Evolutionary conservation across 2,888 invertebrate species (phyloP).

Genomic region (Monopis laevigella): DNA sequence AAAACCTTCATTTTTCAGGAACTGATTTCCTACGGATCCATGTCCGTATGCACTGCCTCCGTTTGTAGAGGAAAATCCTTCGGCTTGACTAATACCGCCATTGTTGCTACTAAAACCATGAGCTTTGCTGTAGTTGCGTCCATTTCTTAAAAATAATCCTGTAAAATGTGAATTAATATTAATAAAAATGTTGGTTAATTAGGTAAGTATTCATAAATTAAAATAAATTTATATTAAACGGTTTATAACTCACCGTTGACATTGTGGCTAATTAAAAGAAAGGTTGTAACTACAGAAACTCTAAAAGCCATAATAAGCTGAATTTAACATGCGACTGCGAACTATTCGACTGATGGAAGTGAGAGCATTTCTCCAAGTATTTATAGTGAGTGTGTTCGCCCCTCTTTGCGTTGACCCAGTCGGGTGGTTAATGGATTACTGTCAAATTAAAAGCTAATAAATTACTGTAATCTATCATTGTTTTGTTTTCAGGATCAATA

Average conservation of each 20-base stretch:
- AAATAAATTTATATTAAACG: too few species aligned
- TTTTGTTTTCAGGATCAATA: too few species aligned
- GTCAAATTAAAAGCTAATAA: too few species aligned
- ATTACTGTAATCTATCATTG: slow-evolving; percentile 2
- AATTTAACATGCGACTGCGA: slow-evolving; percentile 28
- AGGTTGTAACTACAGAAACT: slow-evolving; percentile 36
- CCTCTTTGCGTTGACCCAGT: slow-evolving; percentile 30
- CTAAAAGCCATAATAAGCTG: slow-evolving; percentile 42
- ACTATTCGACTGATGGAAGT: slow-evolving; percentile 45
- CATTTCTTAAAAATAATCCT: slow-evolving; percentile 43
- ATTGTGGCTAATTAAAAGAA: slow-evolving; percentile 40
- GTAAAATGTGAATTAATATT: too few species aligned
- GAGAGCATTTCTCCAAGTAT: slow-evolving; percentile 62
- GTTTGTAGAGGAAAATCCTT: slow-evolving; percentile 30
- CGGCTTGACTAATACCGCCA: slow-evolving; percentile 31
- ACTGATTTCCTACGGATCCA: slow-evolving; percentile 26
- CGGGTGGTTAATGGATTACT: slow-evolving; percentile 15
- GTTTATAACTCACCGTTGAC: slow-evolving; percentile 53
- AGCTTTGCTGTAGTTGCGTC: slow-evolving; percentile 40
- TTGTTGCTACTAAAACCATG: slow-evolving; percentile 34
- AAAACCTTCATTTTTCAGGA: slow-evolving; percentile 29
- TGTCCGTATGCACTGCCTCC: slow-evolving; percentile 32
- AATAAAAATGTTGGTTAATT: too few species aligned
- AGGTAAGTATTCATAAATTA: too few species aligned
- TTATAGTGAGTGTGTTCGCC: slow-evolving; percentile 33